These are phyloP conservation scores for Tetranychus truncatus DNA, from an alignment of 2,888 invertebrate genomes.

Conservation along the genomic window DNA sequence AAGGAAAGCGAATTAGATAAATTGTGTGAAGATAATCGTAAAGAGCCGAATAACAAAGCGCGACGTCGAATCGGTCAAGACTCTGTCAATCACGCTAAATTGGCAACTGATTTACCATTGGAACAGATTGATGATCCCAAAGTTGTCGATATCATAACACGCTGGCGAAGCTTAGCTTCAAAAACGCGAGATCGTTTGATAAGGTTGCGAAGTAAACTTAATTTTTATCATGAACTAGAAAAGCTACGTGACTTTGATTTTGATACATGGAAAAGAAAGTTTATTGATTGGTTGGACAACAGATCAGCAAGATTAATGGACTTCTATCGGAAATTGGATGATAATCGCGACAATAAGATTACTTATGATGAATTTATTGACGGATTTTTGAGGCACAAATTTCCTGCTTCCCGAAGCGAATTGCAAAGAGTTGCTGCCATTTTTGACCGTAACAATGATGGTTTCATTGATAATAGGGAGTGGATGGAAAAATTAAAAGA, in stretches of 20 bases:
- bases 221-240: conserved; percentile 70
- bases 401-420: not conserved
- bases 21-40: not conserved
- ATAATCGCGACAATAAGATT: conserved; percentile 68
- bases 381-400: not conserved
- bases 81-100: conserved; percentile 10
- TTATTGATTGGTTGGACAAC: conserved; percentile 97
- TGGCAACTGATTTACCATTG: not conserved
- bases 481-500: not conserved
- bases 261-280: conserved; percentile 97
- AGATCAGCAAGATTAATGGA: conserved; percentile 95
- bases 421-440: conserved; percentile 2
- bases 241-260: conserved; percentile 96
- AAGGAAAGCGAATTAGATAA: conserved; percentile 50
- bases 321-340: conserved; percentile 95
- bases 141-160: not conserved
- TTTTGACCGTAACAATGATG: conserved; percentile 5
- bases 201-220: conserved; percentile 73
- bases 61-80: conserved; percentile 18
- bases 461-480: not conserved
- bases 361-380: not conserved
- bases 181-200: conserved; percentile 34
- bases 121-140: conserved; percentile 6
- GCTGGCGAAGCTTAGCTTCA: not conserved
- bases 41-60: not conserved